Conservation (phyloP, 2,797 vertebrate species). For the Allobates femoralis region DNA sequence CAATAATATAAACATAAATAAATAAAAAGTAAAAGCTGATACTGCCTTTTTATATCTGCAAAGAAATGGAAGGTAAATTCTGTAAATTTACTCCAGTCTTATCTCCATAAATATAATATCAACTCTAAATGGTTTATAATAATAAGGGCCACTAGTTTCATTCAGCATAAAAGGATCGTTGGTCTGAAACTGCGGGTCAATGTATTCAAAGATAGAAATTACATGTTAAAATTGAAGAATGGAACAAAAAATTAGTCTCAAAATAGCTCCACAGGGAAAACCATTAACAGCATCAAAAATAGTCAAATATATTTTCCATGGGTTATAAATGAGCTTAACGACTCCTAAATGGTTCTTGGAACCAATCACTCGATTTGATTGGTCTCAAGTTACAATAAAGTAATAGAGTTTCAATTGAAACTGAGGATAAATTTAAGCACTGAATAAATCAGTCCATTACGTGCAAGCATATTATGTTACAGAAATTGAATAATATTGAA, state of each 20-base stretch:
- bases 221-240: not conserved
- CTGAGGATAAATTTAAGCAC: not conserved
- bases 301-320: constrained; percentile 6
- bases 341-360: constrained; percentile 8
- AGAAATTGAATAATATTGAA: not conserved
- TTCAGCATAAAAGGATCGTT: constrained; percentile 5
- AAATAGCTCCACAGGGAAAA: constrained; percentile 24
- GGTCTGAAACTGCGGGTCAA: constrained; percentile 1
- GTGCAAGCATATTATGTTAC: not conserved
- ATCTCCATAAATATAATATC: not conserved
- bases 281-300: constrained; percentile 19
- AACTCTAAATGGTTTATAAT: not conserved
- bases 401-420: not conserved
- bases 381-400: constrained; percentile 24
- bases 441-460: not conserved
- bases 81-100: not conserved
- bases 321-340: not conserved
- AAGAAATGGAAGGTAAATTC: not conserved
- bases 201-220: constrained; percentile 9
- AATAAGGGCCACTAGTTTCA: not conserved
- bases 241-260: constrained; percentile 2
- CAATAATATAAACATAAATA: not conserved
- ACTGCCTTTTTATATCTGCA: no score
- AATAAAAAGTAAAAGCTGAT: not conserved
- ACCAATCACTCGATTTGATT: not conserved